A percentile compares a stretch with the other conserved stretches of the same genome.
phyloP scores from a whole-genome alignment of 1,140 invertebrate species.

The Sipha flava region DNA sequence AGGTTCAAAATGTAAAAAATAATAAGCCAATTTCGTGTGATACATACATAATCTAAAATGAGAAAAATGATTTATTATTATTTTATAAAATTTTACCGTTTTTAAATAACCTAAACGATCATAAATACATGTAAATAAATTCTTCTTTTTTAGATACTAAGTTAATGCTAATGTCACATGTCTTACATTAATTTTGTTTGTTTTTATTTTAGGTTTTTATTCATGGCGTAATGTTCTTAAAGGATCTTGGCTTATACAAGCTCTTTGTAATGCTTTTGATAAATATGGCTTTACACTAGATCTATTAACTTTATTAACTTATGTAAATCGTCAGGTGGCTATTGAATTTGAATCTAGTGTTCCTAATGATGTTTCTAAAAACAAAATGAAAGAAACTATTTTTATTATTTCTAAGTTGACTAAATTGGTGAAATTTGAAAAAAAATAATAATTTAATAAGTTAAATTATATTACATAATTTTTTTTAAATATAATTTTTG shows the following conservation, averaged over 20 bases:
- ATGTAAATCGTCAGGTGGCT: conserved; percentile 77
- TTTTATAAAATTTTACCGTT: too few species aligned
- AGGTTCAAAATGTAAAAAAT: too few species aligned
- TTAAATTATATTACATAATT: too few species aligned
- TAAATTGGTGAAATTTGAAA: conserved; percentile 59
- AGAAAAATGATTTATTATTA: too few species aligned
- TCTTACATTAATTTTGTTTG: neutral
- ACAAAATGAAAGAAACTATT: conserved; percentile 89
- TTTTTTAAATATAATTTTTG: too few species aligned
- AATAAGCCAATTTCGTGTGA: too few species aligned
- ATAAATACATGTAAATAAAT: too few species aligned
- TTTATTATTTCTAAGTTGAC: conserved; percentile 89
- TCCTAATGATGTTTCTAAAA: conserved; percentile 69
- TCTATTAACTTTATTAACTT: conserved; percentile 77
- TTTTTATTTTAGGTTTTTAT: conserved; percentile 60
- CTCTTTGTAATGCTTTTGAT: conserved; percentile 68
- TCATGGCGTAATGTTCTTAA: conserved; percentile 88
- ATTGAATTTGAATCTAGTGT: conserved; percentile 84
- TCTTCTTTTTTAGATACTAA: too few species aligned
- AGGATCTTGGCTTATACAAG: conserved; percentile 93
- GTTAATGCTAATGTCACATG: neutral
- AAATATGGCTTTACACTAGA: conserved; percentile 64
- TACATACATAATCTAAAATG: too few species aligned
- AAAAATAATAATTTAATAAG: neutral
- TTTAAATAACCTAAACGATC: too few species aligned